phyloP scores from a whole-genome alignment of 2,113 vertebrate genomes.

The Sceloporus tristichus region DNA sequence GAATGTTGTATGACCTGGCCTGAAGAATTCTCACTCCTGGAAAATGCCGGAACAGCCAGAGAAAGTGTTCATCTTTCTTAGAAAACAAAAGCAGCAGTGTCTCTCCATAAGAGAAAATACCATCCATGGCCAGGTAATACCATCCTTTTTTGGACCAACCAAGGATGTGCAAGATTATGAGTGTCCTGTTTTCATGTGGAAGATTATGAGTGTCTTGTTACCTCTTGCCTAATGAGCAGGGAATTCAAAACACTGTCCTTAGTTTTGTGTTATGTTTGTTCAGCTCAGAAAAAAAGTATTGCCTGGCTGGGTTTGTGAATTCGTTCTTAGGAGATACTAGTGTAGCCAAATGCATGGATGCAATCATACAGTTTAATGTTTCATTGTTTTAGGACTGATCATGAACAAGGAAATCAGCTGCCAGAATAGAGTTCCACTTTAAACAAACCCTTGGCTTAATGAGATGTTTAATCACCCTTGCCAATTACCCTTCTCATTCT shows the following conservation, averaged over 20 bases:
- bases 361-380: not conserved
- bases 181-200: too few relatives aligned
- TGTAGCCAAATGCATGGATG: not conserved
- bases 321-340: not conserved
- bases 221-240: not conserved
- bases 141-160: not conserved
- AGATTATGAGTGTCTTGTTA: not conserved
- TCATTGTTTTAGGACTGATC: not conserved
- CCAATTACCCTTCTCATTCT: not conserved
- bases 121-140: not conserved
- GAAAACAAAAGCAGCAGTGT: too few relatives aligned
- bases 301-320: not conserved
- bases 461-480: not conserved
- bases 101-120: too few relatives aligned
- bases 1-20: too few relatives aligned
- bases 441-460: not conserved
- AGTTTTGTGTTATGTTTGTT: not conserved
- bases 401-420: not conserved
- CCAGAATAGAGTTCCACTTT: not conserved
- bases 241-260: not conserved
- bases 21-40: too few relatives aligned
- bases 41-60: too few relatives aligned
- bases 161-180: not conserved
- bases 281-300: not conserved
- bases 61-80: too few relatives aligned